A percentile compares a stretch with the other conserved stretches of the same genome.
These are phyloP conservation scores for Drosophila multiciliata DNA, from an alignment of 2,888 invertebrate species.

Conservation along the genomic window DNA sequence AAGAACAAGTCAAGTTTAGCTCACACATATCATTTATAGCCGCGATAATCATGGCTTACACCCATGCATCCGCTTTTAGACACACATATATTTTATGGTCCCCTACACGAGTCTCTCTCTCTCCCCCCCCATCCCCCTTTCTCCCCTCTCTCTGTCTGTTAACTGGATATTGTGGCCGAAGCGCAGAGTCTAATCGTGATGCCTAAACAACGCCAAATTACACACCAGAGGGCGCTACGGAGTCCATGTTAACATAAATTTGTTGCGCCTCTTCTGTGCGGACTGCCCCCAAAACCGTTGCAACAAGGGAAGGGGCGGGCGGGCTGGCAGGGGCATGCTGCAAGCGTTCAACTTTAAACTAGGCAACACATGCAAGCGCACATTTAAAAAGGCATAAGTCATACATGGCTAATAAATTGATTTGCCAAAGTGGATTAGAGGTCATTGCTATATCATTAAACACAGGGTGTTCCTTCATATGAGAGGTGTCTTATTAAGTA, in stretches of 20 bases:
- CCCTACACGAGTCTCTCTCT: conserved; percentile 4
- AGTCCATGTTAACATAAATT: conserved; percentile 81
- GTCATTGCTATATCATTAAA: conserved; percentile 55
- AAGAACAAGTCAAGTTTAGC: conserved; percentile 33
- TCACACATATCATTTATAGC: conserved; percentile 79
- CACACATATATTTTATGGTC: conserved; percentile 62
- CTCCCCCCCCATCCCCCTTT: not conserved
- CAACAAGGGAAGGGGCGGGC: not conserved
- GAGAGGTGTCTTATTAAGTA: no score
- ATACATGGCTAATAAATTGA: conserved; percentile 84
- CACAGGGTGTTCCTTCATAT: conserved; percentile 51
- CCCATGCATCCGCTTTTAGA: conserved; percentile 72
- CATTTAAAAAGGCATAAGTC: conserved; percentile 84
- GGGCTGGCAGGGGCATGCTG: conserved; percentile 18
- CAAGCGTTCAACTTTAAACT: conserved; percentile 67
- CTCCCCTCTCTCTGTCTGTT: not conserved
- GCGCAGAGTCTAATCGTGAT: conserved; percentile 72
- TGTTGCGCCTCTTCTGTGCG: conserved; percentile 66
- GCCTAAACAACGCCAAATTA: conserved; percentile 82
- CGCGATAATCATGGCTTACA: conserved; percentile 82
- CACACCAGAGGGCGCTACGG: conserved; percentile 82
- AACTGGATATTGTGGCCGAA: conserved; percentile 38
- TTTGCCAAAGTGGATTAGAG: conserved; percentile 81
- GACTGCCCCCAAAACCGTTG: conserved; percentile 39
- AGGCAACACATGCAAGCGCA: conserved; percentile 80